Conservation (phyloP, 2,797 vertebrate genomes). For the Mormyrops boulengeri region DNA sequence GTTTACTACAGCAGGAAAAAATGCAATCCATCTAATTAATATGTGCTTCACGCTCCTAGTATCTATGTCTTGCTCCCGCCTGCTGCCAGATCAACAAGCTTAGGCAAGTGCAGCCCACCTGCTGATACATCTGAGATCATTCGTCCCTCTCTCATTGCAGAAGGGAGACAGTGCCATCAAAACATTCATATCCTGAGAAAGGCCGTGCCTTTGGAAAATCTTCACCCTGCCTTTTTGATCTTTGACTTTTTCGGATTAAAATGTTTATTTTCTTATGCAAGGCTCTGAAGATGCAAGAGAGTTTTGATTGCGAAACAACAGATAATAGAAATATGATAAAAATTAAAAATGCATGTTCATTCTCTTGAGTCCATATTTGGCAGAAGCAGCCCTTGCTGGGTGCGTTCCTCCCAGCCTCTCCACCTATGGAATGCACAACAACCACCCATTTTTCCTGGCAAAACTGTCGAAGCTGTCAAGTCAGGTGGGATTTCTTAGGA, state of each 20-base stretch:
- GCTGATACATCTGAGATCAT: slow-evolving; percentile 32
- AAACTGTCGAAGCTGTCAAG: not conserved
- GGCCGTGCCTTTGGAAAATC: not conserved
- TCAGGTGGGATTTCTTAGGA: not conserved
- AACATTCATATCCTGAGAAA: not conserved
- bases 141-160: slow-evolving; percentile 13
- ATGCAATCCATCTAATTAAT: slow-evolving; percentile 55
- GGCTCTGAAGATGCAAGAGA: not conserved
- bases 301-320: not conserved
- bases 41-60: slow-evolving; percentile 44
- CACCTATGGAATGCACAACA: not conserved
- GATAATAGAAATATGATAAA: not conserved
- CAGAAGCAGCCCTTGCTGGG: not conserved
- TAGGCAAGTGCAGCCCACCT: slow-evolving; percentile 27
- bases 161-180: slow-evolving; percentile 15
- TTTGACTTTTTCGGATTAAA: not conserved
- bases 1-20: slow-evolving; percentile 28
- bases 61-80: slow-evolving; percentile 37
- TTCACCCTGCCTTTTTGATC: not conserved
- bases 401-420: not conserved
- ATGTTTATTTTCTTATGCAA: not conserved
- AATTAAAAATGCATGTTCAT: not conserved
- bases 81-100: slow-evolving; percentile 30
- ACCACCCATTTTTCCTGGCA: not conserved
- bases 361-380: not conserved